Base-by-base conservation (phyloP, 2,888 invertebrate genomes). In the Calameuta pallipes region DNA sequence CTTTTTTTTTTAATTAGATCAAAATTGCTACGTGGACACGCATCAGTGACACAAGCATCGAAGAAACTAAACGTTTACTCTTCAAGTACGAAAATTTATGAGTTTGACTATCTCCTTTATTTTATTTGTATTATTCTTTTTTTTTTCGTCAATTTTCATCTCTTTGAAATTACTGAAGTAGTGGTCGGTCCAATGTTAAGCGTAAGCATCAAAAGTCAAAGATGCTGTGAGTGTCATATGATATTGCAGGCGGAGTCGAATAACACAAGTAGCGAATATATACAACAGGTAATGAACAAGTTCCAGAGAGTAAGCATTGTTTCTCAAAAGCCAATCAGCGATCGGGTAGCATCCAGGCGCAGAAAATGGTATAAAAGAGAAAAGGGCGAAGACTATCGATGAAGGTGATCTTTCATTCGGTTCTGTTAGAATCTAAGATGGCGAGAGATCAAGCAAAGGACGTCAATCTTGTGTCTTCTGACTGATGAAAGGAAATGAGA, bases 401-500 rank as follows among this genome's bases (percentile, higher is more conserved):
- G 23, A 56, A 56, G 23, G 23, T 15, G 2, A 56, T 9, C 9
- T 1, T 56, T 56, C 56, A 23, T 56, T 23, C 23, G 56, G 23
- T 56, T 6, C 56, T 23, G 23, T 9, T 56, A 9, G 9, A 56
- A 23, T 56, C 23, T 56, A 56, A 56, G 56, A 6, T 56, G 56
- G 23, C 56, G 23, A 23, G 56, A 56, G 56, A 56, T 56, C 23
- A 23, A 56, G 56, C 23, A 56, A 23, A 56, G 56, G 56, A 56
- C 56, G 23, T 56, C 23, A 23, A 15, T 56, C 56, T 56, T 56
- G 56, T 23, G 56, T 35, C 23, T 75, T 73, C 73, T 68, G 69
- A 73, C n/a, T 41, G n/a, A 30, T n/a, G 70, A 71, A 70, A 76
- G 71, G 13, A 75, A 69, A 75, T 37, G 69, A 73, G 74, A 70